Conservation (phyloP, 1,140 invertebrate genomes). For the Theocolax elegans region DNA sequence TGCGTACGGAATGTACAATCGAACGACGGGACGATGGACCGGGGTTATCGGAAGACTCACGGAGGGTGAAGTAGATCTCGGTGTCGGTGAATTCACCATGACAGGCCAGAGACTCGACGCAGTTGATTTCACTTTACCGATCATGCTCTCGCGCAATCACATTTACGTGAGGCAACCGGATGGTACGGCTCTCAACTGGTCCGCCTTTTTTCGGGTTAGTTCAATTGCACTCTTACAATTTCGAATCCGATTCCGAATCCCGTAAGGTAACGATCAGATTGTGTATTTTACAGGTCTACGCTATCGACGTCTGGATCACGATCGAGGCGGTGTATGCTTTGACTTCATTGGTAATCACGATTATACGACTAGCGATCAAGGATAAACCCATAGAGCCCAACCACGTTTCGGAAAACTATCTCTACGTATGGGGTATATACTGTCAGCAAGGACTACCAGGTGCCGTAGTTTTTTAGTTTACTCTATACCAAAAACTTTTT, state of each 20-base stretch:
- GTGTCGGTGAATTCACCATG: slow-evolving; percentile 48
- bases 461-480: no score
- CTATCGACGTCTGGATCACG: slow-evolving; percentile 1
- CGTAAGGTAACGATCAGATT: no score
- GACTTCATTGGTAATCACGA: slow-evolving; percentile 10
- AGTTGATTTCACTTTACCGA: slow-evolving; percentile 52
- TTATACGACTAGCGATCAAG: background rate
- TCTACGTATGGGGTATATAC: slow-evolving; percentile 50
- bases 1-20: slow-evolving; percentile 22
- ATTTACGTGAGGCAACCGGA: slow-evolving; percentile 46
- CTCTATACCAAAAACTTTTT: no score
- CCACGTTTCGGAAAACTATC: slow-evolving; percentile 23
- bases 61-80: slow-evolving; percentile 34
- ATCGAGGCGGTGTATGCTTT: slow-evolving; percentile 11
- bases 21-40: slow-evolving; percentile 32
- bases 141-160: slow-evolving; percentile 43
- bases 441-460: slow-evolving; percentile 53
- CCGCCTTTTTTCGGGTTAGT: slow-evolving; percentile 48
- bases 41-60: slow-evolving; percentile 42
- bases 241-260: no score
- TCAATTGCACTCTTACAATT: no score
- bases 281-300: slow-evolving; percentile 40
- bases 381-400: slow-evolving; percentile 35
- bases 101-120: slow-evolving; percentile 42
- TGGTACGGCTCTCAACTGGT: slow-evolving; percentile 43